phyloP scores from a whole-genome alignment of 2,888 invertebrate genomes.

The Andricus quercusramuli region DNA sequence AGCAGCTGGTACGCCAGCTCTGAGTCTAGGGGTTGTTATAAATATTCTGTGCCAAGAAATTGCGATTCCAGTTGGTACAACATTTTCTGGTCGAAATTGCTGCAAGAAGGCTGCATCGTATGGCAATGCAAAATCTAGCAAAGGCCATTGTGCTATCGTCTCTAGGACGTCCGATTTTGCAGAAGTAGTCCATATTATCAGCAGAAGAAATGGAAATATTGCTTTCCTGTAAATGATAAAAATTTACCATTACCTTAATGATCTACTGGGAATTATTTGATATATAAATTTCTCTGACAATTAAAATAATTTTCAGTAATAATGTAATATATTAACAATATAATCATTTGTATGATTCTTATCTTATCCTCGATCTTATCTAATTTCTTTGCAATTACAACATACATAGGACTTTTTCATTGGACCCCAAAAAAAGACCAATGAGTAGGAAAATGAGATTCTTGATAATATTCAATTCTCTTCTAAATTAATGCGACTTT shows the following conservation, averaged over 20 bases:
- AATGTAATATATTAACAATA: neutral
- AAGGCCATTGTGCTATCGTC: conserved; percentile 78
- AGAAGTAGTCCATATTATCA: conserved; percentile 41
- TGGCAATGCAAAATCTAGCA: conserved; percentile 76
- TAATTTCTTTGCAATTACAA: too few species aligned
- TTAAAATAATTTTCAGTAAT: neutral
- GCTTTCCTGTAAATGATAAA: neutral
- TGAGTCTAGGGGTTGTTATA: conserved; percentile 87
- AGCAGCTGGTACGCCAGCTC: conserved; percentile 89
- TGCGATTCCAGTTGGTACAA: conserved; percentile 88
- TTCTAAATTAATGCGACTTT: too few species aligned
- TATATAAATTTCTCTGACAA: too few species aligned
- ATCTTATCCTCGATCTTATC: too few species aligned
- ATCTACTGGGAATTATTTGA: neutral
- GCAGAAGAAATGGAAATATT: conserved; percentile 47
- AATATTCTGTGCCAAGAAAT: conserved; percentile 86
- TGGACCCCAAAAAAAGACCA: too few species aligned
- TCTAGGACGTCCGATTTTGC: conserved; percentile 67
- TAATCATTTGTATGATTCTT: too few species aligned
- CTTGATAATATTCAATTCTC: too few species aligned
- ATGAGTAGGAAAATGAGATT: too few species aligned
- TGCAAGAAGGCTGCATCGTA: conserved; percentile 73
- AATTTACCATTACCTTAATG: neutral
- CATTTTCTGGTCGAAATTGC: conserved; percentile 85
- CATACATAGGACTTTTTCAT: too few species aligned